Percentiles rank a stretch among this genome's conserved stretches.
Conservation (phyloP, 2,113 vertebrate genomes). For the Monopterus albus region DNA sequence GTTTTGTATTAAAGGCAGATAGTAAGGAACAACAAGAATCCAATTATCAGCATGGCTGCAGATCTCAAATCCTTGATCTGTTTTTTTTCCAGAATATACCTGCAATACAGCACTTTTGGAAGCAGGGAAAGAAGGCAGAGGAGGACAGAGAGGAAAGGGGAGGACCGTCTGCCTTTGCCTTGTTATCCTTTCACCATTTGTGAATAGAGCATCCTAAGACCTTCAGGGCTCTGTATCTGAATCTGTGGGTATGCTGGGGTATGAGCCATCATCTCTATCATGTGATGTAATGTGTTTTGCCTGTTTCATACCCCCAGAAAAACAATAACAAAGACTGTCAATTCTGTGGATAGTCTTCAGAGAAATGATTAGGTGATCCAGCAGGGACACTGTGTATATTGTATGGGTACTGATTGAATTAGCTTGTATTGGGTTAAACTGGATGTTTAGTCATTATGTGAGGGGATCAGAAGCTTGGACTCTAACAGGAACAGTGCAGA, state of each 20-base stretch:
- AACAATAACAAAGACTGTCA: slow-evolving; percentile 2
- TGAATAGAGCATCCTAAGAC: slow-evolving; percentile 32
- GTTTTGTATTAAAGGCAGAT: not conserved
- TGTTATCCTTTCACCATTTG: slow-evolving; percentile 49
- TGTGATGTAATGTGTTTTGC: slow-evolving; percentile 58
- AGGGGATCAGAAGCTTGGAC: slow-evolving; percentile 69
- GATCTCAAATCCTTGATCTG: not conserved
- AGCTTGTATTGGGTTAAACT: slow-evolving; percentile 58
- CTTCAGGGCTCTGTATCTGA: slow-evolving; percentile 1
- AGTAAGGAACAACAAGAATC: slow-evolving; percentile 2
- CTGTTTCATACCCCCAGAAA: slow-evolving; percentile 7
- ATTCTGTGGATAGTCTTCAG: slow-evolving; percentile 32
- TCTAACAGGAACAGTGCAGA: slow-evolving; percentile 42
- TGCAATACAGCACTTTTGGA: slow-evolving; percentile 15
- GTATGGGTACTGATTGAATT: slow-evolving; percentile 41
- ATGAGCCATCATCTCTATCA: not conserved
- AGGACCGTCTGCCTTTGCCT: slow-evolving; percentile 41
- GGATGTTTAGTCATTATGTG: slow-evolving; percentile 63
- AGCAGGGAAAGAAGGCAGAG: not conserved
- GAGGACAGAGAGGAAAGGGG: not conserved
- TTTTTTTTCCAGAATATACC: not conserved
- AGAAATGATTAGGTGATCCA: slow-evolving; percentile 33
- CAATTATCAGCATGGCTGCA: not conserved
- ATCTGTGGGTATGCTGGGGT: slow-evolving; percentile 3
- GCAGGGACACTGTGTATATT: slow-evolving; percentile 21